Conservation (phyloP, 2,113 vertebrate species). For the Solenodon paradoxus region DNA sequence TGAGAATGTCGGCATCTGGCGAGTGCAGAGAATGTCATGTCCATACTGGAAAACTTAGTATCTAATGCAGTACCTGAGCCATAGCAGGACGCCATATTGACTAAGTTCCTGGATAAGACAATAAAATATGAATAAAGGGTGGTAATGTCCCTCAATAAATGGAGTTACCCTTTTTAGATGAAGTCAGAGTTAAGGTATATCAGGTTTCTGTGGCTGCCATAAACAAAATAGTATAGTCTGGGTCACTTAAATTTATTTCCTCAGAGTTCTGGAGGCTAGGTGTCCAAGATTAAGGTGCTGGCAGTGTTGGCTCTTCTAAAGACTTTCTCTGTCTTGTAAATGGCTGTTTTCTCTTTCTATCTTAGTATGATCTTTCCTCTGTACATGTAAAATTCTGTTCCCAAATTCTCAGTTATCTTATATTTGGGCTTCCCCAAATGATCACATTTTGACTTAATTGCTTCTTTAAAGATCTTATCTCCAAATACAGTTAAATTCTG, state of each 20-base stretch:
- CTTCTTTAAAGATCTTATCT: background rate
- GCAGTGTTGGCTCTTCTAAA: background rate
- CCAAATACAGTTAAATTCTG: background rate
- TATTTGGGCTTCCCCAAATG: background rate
- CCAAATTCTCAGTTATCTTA: background rate
- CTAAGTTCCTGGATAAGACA: background rate
- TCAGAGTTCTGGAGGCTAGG: too few species aligned
- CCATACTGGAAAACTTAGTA: background rate
- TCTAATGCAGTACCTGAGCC: background rate
- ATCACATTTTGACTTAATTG: background rate
- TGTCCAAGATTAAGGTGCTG: too few species aligned
- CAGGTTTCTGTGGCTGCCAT: background rate
- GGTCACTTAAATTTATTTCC: too few species aligned
- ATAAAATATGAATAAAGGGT: background rate
- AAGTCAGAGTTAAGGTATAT: background rate
- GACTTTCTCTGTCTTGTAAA: background rate
- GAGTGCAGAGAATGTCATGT: background rate
- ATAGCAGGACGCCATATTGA: background rate
- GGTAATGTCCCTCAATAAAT: background rate
- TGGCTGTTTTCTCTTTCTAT: background rate
- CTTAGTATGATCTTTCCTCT: background rate
- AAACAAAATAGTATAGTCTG: background rate
- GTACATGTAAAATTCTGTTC: background rate
- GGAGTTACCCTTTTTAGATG: background rate
- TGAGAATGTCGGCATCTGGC: background rate